These are phyloP conservation scores for Choristoneura fumiferana DNA, from an alignment of 1,140 invertebrate genomes.

Conservation along the genomic window DNA sequence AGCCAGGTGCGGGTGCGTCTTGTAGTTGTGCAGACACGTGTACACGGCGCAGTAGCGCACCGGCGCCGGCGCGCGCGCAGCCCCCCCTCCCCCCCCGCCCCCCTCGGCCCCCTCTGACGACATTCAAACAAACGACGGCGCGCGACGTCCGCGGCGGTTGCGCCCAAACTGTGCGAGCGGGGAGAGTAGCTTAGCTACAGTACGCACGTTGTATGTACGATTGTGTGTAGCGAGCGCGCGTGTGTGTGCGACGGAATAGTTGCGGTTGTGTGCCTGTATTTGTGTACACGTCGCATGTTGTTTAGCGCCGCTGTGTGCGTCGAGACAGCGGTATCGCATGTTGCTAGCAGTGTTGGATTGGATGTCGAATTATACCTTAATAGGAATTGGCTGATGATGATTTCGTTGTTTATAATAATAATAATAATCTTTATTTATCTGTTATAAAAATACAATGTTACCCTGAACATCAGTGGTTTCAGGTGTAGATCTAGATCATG, in stretches of 20 bases:
- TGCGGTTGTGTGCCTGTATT: not conserved
- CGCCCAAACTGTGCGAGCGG: not conserved
- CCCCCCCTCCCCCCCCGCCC: not conserved
- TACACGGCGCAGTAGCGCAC: constrained; percentile 3
- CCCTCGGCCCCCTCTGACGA: not conserved
- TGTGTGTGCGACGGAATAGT: not conserved
- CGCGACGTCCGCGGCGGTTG: not conserved
- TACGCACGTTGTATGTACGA: not conserved
- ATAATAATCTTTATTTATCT: too few species aligned
- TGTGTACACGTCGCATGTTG: too few species aligned
- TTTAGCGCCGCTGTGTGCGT: not conserved
- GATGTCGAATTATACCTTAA: too few species aligned
- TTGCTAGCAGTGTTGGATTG: too few species aligned
- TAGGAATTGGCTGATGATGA: too few species aligned
- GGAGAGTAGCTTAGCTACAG: too few species aligned
- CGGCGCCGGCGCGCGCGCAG: not conserved
- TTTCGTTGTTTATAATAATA: too few species aligned
- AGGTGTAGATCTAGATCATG: too few species aligned
- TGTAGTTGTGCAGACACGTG: not conserved
- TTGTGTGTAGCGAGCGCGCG: not conserved
- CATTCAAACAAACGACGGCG: not conserved
- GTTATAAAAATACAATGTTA: too few species aligned
- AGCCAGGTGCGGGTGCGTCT: not conserved
- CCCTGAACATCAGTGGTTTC: too few species aligned
- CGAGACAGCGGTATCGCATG: not conserved